Evolutionary conservation across 1,140 invertebrate genomes (phyloP).

Genomic region (Philotrypesis tridentata): DNA sequence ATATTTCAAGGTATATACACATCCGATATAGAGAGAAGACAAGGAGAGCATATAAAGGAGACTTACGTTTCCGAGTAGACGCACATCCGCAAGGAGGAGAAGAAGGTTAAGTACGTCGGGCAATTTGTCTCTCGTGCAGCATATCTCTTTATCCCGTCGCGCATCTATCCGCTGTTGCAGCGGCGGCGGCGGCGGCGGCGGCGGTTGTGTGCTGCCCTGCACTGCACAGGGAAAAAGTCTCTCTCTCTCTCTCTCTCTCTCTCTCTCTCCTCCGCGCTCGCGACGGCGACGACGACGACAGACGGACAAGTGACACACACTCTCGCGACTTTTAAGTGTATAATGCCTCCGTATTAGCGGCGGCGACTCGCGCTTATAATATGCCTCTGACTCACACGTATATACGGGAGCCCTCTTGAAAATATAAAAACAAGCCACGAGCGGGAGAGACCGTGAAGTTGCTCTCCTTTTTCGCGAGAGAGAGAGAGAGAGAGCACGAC

Average conservation of each 20-base stretch:
- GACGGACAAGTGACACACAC: slow-evolving; percentile 4
- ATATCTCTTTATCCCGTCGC: slow-evolving; percentile 12
- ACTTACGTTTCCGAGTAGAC: slow-evolving; percentile 15
- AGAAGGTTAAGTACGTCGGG: not conserved
- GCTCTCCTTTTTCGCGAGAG: slow-evolving; percentile 24
- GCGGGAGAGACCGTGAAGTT: not conserved
- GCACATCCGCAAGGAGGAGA: no score
- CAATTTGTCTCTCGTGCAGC: slow-evolving; percentile 12
- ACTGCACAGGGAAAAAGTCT: no score
- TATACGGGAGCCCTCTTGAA: no score
- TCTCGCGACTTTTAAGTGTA: no score
- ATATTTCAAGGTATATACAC: no score
- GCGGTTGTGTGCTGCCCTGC: no score
- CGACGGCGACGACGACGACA: not conserved
- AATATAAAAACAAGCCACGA: slow-evolving; percentile 44
- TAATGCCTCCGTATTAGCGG: not conserved
- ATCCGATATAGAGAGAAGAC: no score
- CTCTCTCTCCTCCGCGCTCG: not conserved
- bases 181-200: no score
- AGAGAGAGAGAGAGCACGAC: no score
- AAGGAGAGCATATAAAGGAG: not conserved
- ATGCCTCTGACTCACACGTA: not conserved
- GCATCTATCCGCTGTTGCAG: not conserved
- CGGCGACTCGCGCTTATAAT: not conserved
- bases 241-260: not conserved